Conservation (phyloP, 2,888 invertebrate genomes). For the Drosophila anomelani region DNA sequence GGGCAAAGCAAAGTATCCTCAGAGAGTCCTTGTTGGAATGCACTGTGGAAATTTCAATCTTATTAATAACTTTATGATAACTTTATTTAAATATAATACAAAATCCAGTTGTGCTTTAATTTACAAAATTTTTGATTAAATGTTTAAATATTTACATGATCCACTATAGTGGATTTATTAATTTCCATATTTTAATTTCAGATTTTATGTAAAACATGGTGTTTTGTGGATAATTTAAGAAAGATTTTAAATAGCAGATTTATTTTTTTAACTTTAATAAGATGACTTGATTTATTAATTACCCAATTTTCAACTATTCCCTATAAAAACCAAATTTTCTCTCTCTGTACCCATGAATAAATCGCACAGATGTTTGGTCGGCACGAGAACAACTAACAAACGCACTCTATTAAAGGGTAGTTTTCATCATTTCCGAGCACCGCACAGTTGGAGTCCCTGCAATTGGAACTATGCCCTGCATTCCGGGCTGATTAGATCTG, state of each 20-base stretch:
- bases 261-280: background rate
- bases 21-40: conserved; percentile 23
- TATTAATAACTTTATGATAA: too few species aligned
- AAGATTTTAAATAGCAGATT: background rate
- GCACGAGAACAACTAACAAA: conserved; percentile 43
- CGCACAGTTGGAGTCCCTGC: conserved; percentile 69
- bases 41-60: background rate
- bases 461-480: conserved; percentile 71
- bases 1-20: conserved; percentile 13
- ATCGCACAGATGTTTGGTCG: conserved; percentile 80
- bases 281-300: background rate
- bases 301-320: too few species aligned
- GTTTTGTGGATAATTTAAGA: too few species aligned
- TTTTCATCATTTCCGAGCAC: conserved; percentile 80
- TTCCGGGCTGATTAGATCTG: conserved; percentile 76
- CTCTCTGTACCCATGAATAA: conserved; percentile 43
- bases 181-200: background rate
- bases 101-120: too few species aligned
- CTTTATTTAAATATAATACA: too few species aligned
- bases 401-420: conserved; percentile 83
- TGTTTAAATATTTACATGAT: background rate
- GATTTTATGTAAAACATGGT: too few species aligned
- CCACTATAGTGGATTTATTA: too few species aligned
- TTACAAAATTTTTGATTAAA: too few species aligned
- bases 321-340: background rate